Conservation (phyloP, 2,797 vertebrate genomes). For the Acanthornis magna region DNA sequence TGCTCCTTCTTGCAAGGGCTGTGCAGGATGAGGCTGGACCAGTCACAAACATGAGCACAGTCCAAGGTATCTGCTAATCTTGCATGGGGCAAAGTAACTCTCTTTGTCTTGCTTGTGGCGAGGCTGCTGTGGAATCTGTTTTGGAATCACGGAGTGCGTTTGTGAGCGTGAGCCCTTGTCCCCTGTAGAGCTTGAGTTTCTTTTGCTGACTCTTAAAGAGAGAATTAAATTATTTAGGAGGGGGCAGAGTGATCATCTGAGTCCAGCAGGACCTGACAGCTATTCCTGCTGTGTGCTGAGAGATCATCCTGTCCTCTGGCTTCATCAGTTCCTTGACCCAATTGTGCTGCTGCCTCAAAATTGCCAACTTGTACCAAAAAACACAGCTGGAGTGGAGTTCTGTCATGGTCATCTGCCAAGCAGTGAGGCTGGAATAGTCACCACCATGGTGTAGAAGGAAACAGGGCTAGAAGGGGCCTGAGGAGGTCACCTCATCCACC, state of each 20-base stretch:
- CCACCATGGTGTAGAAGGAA: background rate
- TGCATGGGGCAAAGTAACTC: background rate
- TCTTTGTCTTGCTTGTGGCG: background rate
- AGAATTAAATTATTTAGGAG: background rate
- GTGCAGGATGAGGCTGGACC: background rate
- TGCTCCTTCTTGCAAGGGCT: background rate
- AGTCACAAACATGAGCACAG: background rate
- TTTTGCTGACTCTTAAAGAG: background rate
- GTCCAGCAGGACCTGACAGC: background rate
- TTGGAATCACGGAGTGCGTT: fast-evolving
- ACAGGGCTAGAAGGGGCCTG: background rate
- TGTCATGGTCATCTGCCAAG: fast-evolving
- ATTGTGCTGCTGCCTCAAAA: background rate
- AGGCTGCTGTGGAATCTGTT: background rate
- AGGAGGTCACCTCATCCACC: background rate
- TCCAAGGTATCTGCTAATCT: background rate
- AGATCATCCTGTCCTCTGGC: background rate
- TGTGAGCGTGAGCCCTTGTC: background rate
- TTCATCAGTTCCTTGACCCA: background rate
- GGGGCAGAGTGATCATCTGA: background rate
- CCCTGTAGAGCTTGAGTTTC: background rate
- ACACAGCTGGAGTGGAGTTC: background rate
- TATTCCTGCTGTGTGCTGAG: background rate
- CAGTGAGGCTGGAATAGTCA: background rate
- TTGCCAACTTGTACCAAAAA: background rate